Base-by-base conservation (phyloP, 2,113 vertebrate species). In the Ophiodon elongatus region DNA sequence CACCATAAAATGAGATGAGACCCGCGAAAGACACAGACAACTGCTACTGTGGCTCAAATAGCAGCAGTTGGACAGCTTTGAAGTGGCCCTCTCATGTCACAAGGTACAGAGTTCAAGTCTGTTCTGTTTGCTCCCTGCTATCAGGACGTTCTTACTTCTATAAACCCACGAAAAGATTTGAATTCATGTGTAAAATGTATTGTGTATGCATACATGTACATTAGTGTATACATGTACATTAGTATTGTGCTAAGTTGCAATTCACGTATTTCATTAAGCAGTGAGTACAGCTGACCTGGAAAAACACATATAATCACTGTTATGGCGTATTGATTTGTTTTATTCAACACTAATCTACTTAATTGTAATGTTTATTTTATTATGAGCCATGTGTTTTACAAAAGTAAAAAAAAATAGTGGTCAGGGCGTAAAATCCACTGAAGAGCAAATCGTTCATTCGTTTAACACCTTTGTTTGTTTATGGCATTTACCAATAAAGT, bases 41-140 rank as follows among this genome's bases (percentile, higher is more conserved):
- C 94, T 94, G 93, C 93, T 92, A 85, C 92, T 87, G 92, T 79
- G 86, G 90, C 94, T 94, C 93, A 89, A 76, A 93, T 92, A 73
- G 92, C 92, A 91, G 87, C 21, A 83, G 85, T 70, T 76, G 69
- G 57, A 41, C 57, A n/a, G 73, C 87, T 91, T 86, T 90, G 88
- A 90, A 89, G 90, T 85, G 69, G 45, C 59, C 69, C 77, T 80
- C 77, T 78, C 83, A 63, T 84, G 82, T 89, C 85, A 74, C 83
- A 72, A 73, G 80, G n/a, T 77, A 54, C 62, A 79, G 65, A 83
- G 91, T 87, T 91, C 91, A 92, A 86, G 87, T 91, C 80, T 71
- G 83, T 73, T 57, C 76, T 56, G 23, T 73, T 84, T 60, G 68
- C 65, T 77, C 52, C 60, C 45, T 52, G 70, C 69, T 52, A 67